phyloP scores from a whole-genome alignment of 2,113 vertebrate species.

The Lophius piscatorius region DNA sequence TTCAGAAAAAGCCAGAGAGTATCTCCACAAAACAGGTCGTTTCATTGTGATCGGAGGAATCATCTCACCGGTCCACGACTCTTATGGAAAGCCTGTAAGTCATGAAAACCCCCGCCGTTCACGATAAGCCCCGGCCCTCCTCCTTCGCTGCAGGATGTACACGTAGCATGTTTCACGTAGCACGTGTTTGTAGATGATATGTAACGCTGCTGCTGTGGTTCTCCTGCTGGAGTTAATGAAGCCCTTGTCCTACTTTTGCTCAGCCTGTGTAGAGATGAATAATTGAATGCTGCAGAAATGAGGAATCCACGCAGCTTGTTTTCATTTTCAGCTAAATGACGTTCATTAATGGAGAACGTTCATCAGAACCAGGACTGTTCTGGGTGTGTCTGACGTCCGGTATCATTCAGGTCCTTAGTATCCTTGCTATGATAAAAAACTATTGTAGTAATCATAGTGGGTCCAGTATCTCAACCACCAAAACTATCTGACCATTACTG shows the following conservation, averaged over 20 bases:
- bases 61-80: conserved; percentile 96
- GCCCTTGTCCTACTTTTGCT: conserved; percentile 64
- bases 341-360: too few species aligned
- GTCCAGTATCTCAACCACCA: too few species aligned
- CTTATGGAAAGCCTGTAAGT: conserved; percentile 94
- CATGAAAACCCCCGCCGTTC: not conserved
- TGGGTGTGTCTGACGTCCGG: not conserved
- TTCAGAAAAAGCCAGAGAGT: conserved; percentile 94
- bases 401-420: too few species aligned
- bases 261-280: conserved; percentile 52
- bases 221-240: conserved; percentile 43
- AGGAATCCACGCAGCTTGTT: not conserved
- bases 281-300: conserved; percentile 52
- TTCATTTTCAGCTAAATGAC: not conserved
- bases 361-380: too few species aligned
- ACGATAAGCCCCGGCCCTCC: too few species aligned
- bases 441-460: too few species aligned
- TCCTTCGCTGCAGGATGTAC: too few species aligned
- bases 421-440: too few species aligned
- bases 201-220: not conserved
- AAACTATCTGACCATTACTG: too few species aligned
- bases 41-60: conserved; percentile 99
- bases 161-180: too few species aligned
- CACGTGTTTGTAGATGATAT: too few species aligned
- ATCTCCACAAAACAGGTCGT: conserved; percentile 92